A percentile compares a stretch with the other conserved stretches of the same genome.
These are phyloP conservation scores for Oxyteleia sp. DNA, from an alignment of 2,888 invertebrate species.

Conservation along the genomic window DNA sequence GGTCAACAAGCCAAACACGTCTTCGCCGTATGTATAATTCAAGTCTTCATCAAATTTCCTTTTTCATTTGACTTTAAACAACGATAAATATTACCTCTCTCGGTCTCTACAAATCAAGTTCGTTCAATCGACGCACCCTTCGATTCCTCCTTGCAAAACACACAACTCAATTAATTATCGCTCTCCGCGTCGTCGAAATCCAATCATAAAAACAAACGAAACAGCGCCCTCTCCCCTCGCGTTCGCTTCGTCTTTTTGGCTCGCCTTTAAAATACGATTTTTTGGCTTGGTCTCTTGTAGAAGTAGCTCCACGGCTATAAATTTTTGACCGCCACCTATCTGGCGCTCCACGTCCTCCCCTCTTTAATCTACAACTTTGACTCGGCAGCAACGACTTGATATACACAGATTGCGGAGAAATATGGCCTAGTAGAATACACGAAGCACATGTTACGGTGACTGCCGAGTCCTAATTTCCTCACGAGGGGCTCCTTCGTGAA, in stretches of 20 bases:
- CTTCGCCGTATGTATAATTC: not conserved
- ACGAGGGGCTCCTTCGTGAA: constrained; percentile 8
- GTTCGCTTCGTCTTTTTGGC: not conserved
- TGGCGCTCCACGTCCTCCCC: constrained; percentile 60
- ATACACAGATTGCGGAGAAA: constrained; percentile 71
- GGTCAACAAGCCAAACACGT: no score
- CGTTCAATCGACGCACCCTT: constrained; percentile 47
- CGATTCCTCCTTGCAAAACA: constrained; percentile 18
- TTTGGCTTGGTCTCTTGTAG: constrained; percentile 44
- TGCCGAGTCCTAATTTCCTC: constrained; percentile 57
- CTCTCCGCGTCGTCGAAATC: constrained; percentile 45
- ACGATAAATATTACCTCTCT: constrained; percentile 43
- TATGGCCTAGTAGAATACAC: constrained; percentile 65
- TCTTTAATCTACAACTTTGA: constrained; percentile 74
- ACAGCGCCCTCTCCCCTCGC: constrained; percentile 1
- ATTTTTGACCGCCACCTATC: constrained; percentile 70
- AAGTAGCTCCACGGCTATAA: constrained; percentile 51
- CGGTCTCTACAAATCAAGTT: constrained; percentile 51
- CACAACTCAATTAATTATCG: constrained; percentile 66
- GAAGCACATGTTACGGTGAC: constrained; percentile 63
- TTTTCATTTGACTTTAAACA: not conserved
- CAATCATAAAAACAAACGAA: constrained; percentile 68
- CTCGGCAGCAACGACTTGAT: constrained; percentile 70
- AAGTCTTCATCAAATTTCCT: not conserved
- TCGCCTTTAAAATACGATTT: constrained; percentile 60